phyloP scores from a whole-genome alignment of 2,888 invertebrate genomes.

The Hipparchia sbordonii region DNA sequence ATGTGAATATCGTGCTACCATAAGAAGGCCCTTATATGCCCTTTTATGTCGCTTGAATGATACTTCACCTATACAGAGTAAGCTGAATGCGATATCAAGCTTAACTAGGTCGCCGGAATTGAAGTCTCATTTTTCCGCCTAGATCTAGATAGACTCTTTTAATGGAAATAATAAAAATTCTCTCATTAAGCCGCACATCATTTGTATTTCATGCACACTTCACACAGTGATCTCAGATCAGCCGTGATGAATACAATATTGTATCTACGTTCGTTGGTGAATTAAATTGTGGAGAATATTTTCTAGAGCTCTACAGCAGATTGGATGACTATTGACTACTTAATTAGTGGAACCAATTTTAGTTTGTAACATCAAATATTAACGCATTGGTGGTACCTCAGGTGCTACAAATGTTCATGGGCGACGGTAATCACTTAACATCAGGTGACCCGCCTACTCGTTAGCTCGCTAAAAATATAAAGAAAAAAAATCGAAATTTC shows the following conservation, averaged over 20 bases:
- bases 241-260: not conserved
- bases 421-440: no score
- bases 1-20: not conserved
- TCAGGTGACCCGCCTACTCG: no score
- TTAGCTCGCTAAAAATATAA: no score
- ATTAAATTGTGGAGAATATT: not conserved
- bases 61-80: not conserved
- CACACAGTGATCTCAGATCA: not conserved
- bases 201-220: constrained; percentile 2
- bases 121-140: constrained; percentile 11
- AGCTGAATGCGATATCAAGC: not conserved
- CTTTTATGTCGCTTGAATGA: not conserved
- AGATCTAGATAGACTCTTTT: not conserved
- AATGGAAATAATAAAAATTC: constrained; percentile 6
- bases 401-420: no score
- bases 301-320: no score
- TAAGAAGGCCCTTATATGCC: constrained; percentile 1
- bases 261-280: not conserved
- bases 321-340: no score
- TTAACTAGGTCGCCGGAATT: constrained; percentile 9
- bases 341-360: not conserved
- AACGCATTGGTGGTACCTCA: no score
- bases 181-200: constrained; percentile 8
- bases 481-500: not conserved
- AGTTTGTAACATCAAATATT: no score